Conservation (phyloP, 2,797 vertebrate species). For the Aldrovandia affinis region DNA sequence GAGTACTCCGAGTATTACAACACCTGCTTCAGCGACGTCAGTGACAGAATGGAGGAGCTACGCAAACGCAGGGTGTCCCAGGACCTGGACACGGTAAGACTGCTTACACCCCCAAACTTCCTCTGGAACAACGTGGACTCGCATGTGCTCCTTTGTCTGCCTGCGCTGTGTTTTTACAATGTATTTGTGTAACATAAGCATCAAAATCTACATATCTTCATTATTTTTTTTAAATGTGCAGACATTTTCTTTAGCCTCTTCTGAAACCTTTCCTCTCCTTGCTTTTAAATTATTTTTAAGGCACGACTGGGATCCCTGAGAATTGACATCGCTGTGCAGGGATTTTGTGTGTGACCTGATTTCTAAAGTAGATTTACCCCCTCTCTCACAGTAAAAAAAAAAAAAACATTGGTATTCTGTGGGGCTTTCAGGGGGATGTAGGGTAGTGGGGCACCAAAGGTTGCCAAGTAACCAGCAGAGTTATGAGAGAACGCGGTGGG, state of each 20-base stretch:
- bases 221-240: too few relatives aligned
- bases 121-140: not conserved
- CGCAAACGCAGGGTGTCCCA: constrained; percentile 90
- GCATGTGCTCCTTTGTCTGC: too few relatives aligned
- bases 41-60: constrained; percentile 95
- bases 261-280: not conserved
- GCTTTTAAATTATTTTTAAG: not conserved
- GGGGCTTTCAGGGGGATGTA: constrained; percentile 62
- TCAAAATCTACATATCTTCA: too few relatives aligned
- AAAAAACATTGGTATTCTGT: constrained; percentile 43
- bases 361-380: constrained; percentile 32
- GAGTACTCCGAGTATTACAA: constrained; percentile 98
- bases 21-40: constrained; percentile 93
- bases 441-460: constrained; percentile 70
- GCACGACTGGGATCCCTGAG: too few relatives aligned
- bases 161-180: too few relatives aligned
- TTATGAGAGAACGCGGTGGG: constrained; percentile 66
- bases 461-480: constrained; percentile 67
- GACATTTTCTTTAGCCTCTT: not conserved
- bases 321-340: not conserved
- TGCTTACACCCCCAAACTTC: not conserved
- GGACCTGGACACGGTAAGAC: constrained; percentile 88
- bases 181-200: too few relatives aligned
- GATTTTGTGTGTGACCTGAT: constrained; percentile 41
- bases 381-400: constrained; percentile 28